Percentiles rank a stretch among this genome's conserved stretches.
These are phyloP conservation scores for Magallana nippona DNA, from an alignment of 2,888 invertebrate species.

Conservation along the genomic window DNA sequence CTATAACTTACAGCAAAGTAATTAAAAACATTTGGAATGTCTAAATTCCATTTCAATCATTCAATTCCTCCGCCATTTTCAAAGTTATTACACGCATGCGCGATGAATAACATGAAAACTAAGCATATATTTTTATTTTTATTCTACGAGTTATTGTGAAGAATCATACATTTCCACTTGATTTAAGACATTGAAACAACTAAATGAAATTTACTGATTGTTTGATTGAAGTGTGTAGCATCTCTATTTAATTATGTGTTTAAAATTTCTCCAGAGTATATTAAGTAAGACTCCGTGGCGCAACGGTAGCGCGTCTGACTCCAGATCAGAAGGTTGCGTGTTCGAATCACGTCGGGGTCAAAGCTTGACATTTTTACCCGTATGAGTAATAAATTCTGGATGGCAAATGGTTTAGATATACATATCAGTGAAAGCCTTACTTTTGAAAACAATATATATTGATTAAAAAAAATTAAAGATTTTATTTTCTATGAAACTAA, in stretches of 20 bases:
- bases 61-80: conserved; percentile 70
- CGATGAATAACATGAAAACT: neutral
- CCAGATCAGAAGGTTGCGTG: conserved; percentile 35
- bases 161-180: no score
- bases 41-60: conserved; percentile 52
- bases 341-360: conserved; percentile 35
- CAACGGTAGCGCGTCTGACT: conserved; percentile 35
- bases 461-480: no score
- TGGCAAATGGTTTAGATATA: no score
- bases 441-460: neutral
- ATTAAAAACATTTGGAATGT: conserved; percentile 25
- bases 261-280: fast-evolving
- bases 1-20: neutral
- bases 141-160: no score
- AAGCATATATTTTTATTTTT: neutral
- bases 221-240: no score
- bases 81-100: conserved; percentile 43
- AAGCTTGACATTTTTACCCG: neutral
- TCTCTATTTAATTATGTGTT: neutral
- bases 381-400: neutral
- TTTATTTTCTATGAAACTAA: no score
- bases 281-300: conserved; percentile 21
- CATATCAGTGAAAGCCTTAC: no score
- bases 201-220: no score
- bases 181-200: no score